Percentiles rank a stretch among this genome's conserved stretches.
Evolutionary conservation across 2,797 vertebrate genomes (phyloP).

Genomic region (Nothura maculosa): DNA sequence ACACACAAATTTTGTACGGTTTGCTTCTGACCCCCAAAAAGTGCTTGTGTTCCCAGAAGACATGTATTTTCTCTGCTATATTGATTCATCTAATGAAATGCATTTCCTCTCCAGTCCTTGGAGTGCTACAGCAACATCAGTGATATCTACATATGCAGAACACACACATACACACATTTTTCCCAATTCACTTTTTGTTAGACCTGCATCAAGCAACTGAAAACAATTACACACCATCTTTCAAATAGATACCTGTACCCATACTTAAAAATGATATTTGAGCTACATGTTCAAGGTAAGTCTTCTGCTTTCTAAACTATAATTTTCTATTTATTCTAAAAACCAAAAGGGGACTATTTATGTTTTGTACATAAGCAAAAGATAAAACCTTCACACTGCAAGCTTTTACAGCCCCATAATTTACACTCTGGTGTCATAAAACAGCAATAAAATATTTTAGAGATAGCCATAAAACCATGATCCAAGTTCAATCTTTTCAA

Average conservation of each 20-base stretch:
- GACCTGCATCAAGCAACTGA: background rate
- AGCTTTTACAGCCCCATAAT: slow-evolving; percentile 12
- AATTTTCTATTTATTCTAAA: background rate
- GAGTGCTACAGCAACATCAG: background rate
- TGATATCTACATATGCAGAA: background rate
- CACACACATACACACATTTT: rapidly evolving
- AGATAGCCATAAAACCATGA: slow-evolving; percentile 24
- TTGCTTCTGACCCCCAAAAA: background rate
- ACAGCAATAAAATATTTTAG: slow-evolving; percentile 24
- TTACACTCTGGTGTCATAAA: slow-evolving; percentile 31
- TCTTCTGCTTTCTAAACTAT: background rate
- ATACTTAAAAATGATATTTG: background rate
- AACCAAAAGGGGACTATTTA: background rate
- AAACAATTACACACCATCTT: background rate
- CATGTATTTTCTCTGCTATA: background rate
- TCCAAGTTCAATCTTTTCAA: background rate
- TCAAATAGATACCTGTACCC: background rate
- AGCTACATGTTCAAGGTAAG: background rate
- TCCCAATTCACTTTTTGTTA: background rate
- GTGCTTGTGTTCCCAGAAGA: background rate
- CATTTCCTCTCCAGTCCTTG: background rate
- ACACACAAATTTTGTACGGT: background rate
- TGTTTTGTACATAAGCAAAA: background rate
- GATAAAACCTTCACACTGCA: background rate
- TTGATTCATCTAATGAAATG: background rate